phyloP scores from a whole-genome alignment of 2,113 vertebrate species.

The Ahaetulla prasina region DNA sequence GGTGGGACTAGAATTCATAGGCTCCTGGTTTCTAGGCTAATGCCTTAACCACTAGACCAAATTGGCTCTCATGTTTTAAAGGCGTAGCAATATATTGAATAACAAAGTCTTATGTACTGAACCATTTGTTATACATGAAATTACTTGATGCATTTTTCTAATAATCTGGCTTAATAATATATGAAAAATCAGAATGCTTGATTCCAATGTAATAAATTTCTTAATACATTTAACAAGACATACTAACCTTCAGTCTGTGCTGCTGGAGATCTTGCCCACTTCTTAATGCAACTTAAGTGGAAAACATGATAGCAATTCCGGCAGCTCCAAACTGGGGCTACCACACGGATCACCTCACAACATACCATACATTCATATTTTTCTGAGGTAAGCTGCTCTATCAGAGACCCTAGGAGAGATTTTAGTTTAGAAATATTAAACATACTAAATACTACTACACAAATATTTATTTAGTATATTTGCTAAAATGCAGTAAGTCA shows the following conservation, averaged over 20 bases:
- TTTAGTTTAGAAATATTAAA: neutral
- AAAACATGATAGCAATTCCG: conserved; percentile 96
- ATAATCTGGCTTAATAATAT: neutral
- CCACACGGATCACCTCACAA: conserved; percentile 86
- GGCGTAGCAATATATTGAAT: neutral
- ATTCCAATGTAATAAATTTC: neutral
- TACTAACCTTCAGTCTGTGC: conserved; percentile 89
- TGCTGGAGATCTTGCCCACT: conserved; percentile 94
- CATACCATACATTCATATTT: conserved; percentile 99
- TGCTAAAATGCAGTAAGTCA: neutral
- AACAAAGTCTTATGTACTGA: neutral
- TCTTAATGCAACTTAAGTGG: conserved; percentile 96
- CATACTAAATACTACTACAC: neutral
- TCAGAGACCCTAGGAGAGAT: conserved; percentile 79
- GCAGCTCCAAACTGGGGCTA: conserved; percentile 93
- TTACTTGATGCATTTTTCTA: neutral
- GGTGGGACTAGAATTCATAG: neutral
- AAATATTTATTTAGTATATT: neutral
- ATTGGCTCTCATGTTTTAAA: neutral
- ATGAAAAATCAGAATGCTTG: neutral
- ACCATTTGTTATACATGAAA: neutral
- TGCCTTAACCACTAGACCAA: neutral
- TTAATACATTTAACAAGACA: conserved; percentile 2
- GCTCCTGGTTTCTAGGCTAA: neutral
- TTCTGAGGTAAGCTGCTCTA: conserved; percentile 93